Conservation (phyloP, 2,888 invertebrate genomes). For the Ochropacha duplaris region DNA sequence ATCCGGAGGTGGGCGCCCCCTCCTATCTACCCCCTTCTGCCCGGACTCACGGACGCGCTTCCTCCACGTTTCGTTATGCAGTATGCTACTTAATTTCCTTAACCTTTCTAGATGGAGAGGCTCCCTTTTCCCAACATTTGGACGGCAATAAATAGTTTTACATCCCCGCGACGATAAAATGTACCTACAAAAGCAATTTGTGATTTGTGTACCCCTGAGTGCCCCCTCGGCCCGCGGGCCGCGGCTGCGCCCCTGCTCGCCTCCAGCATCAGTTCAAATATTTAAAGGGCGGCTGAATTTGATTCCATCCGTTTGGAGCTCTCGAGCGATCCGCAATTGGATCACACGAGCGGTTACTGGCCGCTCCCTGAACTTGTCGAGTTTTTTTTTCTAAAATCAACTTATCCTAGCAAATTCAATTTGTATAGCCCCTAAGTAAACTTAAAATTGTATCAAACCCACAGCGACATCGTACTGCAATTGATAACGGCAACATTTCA, state of each 20-base stretch:
- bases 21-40: constrained; percentile 26
- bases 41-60: constrained; percentile 26
- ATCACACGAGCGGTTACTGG: constrained; percentile 74
- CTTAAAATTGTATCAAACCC: constrained; percentile 50
- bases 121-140: background rate
- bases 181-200: constrained; percentile 21
- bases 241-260: constrained; percentile 27
- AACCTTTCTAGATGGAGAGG: constrained; percentile 10
- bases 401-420: constrained; percentile 71
- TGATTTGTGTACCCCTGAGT: constrained; percentile 23
- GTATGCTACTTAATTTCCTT: constrained; percentile 29
- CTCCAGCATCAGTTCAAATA: constrained; percentile 71
- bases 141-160: background rate
- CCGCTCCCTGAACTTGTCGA: constrained; percentile 45
- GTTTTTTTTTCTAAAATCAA: constrained; percentile 67
- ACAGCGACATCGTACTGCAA: background rate
- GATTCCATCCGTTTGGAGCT: constrained; percentile 59
- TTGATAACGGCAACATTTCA: background rate
- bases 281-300: constrained; percentile 77
- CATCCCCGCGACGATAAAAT: constrained; percentile 16
- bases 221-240: constrained; percentile 6
- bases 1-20: constrained; percentile 63
- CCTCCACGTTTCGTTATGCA: constrained; percentile 25
- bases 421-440: constrained; percentile 63
- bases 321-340: constrained; percentile 66